Conservation (phyloP, 2,797 vertebrate genomes). For the Schizothorax lantsangensis region DNA sequence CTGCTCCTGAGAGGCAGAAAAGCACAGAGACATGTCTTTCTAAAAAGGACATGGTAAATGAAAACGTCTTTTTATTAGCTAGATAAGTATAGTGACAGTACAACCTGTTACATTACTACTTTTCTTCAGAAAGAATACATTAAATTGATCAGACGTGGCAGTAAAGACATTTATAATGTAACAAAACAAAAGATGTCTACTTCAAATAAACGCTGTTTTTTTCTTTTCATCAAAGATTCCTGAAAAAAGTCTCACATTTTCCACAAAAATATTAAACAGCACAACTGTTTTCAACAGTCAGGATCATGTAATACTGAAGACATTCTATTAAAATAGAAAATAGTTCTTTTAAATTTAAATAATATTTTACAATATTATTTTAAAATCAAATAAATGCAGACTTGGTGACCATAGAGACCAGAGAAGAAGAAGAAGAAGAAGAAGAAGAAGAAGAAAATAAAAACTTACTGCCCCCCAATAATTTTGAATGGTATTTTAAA, state of each 20-base stretch:
- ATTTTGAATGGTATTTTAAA: background rate
- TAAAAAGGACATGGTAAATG: background rate
- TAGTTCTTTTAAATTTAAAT: background rate
- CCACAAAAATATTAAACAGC: background rate
- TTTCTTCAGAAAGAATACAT: background rate
- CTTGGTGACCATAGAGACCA: background rate
- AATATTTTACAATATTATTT: background rate
- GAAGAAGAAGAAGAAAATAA: too few species aligned
- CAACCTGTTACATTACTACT: background rate
- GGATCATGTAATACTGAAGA: background rate
- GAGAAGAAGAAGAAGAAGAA: too few species aligned
- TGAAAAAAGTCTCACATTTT: background rate
- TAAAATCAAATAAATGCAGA: background rate
- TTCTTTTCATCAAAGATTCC: background rate
- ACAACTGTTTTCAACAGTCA: background rate
- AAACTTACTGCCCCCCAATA: too few species aligned
- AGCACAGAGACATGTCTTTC: background rate
- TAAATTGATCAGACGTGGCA: background rate
- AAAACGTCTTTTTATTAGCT: background rate
- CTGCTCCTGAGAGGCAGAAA: conserved; percentile 79
- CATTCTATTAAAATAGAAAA: background rate
- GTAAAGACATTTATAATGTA: background rate
- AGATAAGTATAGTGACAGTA: background rate
- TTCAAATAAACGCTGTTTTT: background rate
- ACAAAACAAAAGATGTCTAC: too few species aligned